A percentile compares a stretch with the other conserved stretches of the same genome.
phyloP scores from a whole-genome alignment of 2,797 vertebrate genomes.

The Takifugu rubripes region DNA sequence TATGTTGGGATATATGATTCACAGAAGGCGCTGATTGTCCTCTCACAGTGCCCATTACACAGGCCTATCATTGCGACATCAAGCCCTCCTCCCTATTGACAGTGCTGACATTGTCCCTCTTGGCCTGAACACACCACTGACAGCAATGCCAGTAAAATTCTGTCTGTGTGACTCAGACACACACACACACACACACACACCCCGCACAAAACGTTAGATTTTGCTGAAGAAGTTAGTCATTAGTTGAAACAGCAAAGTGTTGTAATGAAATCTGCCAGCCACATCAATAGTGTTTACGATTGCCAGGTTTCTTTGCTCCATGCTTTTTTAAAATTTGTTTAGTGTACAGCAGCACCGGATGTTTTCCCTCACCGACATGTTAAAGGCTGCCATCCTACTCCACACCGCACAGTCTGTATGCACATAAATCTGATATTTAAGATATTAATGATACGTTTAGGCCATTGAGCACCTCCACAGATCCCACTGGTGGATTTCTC shows the following conservation, averaged over 20 bases:
- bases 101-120: constrained; percentile 74
- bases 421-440: constrained; percentile 47
- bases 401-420: constrained; percentile 40
- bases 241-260: constrained; percentile 70
- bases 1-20: constrained; percentile 70
- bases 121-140: constrained; percentile 70
- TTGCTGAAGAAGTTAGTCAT: constrained; percentile 75
- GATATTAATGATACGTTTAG: constrained; percentile 51
- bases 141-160: constrained; percentile 59
- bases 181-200: no score
- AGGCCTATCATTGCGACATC: constrained; percentile 78
- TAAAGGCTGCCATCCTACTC: constrained; percentile 24
- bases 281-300: constrained; percentile 75
- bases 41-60: constrained; percentile 75
- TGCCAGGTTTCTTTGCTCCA: constrained; percentile 63
- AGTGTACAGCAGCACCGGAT: constrained; percentile 50
- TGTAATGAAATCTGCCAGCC: constrained; percentile 72
- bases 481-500: constrained; percentile 67
- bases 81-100: constrained; percentile 76
- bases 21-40: constrained; percentile 68
- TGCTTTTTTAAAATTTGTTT: constrained; percentile 65
- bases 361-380: constrained; percentile 48
- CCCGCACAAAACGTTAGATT: constrained; percentile 46
- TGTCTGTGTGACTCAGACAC: constrained; percentile 13
- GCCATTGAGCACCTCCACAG: constrained; percentile 62